Evolutionary conservation across 2,113 vertebrate genomes (phyloP), one percentile per base, ranked within the genome.

Genomic region (Dascyllus trimaculatus): DNA sequence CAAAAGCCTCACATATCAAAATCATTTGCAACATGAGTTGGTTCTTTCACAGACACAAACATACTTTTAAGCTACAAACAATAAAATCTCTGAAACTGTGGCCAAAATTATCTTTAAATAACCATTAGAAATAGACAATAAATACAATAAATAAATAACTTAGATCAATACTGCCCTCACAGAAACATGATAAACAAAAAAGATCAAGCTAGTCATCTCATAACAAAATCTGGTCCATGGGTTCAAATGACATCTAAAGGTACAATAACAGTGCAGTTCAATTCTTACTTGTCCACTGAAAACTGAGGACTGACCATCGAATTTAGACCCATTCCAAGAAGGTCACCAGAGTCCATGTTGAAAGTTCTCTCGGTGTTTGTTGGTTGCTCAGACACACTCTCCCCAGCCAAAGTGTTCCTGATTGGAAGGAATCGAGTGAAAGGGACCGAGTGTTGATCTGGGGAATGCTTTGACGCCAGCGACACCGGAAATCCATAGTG

Each of bases 351-450:
- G 76, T 92, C 90, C 81, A 92, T 0, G 40, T 92, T 78, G 56
- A 90, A 56, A 60, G 48, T 4, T 19, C 40, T 66, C 32, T 78
- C 51, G 32, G 7, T 80, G 29, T 40, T 35, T 46, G 43, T 43
- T 4, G 71, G 65, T 19, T 57, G 48, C n/a, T 81, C 84, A 19
- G 81, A 38, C 46, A 46, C 56, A 0, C 29, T 76, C 26, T 76
- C 78, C 8, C 0, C 8, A 3, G 56, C 63, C 70, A 89, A 70
- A 4, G 52, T 80, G 22, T 85, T 91, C 56, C 63, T 70, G 1
- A 95, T 48, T 0, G 93, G 93, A 3, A 94, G 80, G 81, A 95
- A 95, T 38, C 84, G 88, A 13, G 88, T 92, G 67, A 94, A 90
- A 22, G 88, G 89, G 38, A 86, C 18, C 0, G 81, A 0, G 10